These are phyloP conservation scores for Cichlasoma orientale DNA, from an alignment of 2,797 vertebrate species.

Conservation along the genomic window DNA sequence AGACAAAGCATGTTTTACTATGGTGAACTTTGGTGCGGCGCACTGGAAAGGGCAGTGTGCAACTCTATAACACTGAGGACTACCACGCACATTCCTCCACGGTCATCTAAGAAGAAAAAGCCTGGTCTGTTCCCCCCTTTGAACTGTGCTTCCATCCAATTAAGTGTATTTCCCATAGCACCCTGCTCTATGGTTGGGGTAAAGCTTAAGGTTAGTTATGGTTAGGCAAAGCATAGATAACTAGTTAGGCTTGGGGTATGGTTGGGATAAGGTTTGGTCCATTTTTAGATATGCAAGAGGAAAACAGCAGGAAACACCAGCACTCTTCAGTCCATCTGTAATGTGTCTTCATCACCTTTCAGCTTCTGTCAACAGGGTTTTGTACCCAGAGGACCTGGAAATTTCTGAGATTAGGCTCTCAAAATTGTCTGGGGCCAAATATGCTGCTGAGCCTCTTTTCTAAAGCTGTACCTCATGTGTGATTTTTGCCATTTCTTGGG, in stretches of 20 bases:
- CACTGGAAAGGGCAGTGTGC: slow-evolving; percentile 53
- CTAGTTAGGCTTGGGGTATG: neutral
- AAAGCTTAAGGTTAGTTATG: neutral
- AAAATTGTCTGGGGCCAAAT: neutral
- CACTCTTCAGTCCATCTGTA: neutral
- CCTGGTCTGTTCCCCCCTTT: slow-evolving; percentile 8
- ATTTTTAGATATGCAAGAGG: neutral
- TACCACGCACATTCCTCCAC: slow-evolving; percentile 67
- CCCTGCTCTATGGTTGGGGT: neutral
- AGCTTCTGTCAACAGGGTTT: neutral
- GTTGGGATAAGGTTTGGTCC: neutral
- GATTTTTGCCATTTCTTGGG: neutral
- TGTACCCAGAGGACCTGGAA: neutral
- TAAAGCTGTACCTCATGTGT: neutral
- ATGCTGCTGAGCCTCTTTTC: slow-evolving; percentile 22
- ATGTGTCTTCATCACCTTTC: neutral
- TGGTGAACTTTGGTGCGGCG: slow-evolving; percentile 50
- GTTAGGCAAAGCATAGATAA: neutral
- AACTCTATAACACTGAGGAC: slow-evolving; percentile 25
- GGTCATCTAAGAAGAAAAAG: slow-evolving; percentile 12
- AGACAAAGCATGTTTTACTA: slow-evolving; percentile 68
- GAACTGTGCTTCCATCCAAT: neutral
- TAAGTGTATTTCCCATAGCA: neutral
- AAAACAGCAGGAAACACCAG: neutral
- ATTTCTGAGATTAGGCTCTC: slow-evolving; percentile 5